A percentile compares a stretch with the other conserved stretches of the same genome.
Evolutionary conservation across 2,113 vertebrate species (phyloP).

Genomic region (Sphyrna mokarran): DNA sequence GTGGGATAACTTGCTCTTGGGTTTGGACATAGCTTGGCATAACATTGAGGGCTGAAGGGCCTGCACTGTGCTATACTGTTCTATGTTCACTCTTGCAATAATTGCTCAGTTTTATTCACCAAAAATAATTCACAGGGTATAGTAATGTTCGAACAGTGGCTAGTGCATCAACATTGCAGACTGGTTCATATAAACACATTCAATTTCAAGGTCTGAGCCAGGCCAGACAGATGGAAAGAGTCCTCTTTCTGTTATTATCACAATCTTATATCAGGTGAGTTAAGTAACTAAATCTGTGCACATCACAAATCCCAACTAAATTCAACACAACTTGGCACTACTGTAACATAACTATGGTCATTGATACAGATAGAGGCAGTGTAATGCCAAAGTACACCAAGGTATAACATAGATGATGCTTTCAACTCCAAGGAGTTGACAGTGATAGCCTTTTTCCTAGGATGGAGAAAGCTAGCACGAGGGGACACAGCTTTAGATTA

Average conservation of each 20-base stretch:
- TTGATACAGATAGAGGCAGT: neutral
- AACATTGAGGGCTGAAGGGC: too few species aligned
- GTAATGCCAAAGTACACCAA: neutral
- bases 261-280: neutral
- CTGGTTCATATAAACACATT: neutral
- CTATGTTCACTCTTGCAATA: neutral
- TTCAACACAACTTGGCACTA: neutral
- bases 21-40: too few species aligned
- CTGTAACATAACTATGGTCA: neutral
- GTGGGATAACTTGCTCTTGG: too few species aligned
- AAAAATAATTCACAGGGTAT: neutral
- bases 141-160: neutral
- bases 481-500: too few species aligned
- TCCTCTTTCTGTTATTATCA: neutral
- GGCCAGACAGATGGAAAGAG: neutral
- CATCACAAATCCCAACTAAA: neutral
- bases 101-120: neutral
- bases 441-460: too few species aligned
- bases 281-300: neutral
- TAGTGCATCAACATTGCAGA: neutral
- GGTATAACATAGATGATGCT: neutral
- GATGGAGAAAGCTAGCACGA: too few species aligned
- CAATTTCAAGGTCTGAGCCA: neutral
- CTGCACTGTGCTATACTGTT: too few species aligned
- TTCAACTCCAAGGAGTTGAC: neutral